Base-by-base conservation (phyloP, 2,113 vertebrate genomes). In the Hypocryptadius cinnamomeus region DNA sequence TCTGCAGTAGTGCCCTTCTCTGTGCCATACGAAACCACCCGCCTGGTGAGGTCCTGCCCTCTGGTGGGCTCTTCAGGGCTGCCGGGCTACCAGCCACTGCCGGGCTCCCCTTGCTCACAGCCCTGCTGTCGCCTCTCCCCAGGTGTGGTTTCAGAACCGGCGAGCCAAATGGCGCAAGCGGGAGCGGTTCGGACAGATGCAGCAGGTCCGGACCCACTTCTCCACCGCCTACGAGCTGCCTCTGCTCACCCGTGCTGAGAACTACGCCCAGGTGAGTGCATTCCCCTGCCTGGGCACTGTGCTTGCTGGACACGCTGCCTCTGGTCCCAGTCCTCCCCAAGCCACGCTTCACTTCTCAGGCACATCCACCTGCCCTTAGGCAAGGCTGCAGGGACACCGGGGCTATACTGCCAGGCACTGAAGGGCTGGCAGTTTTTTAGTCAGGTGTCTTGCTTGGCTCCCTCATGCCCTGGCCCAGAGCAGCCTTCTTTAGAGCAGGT, bases 131-230 rank as follows among this genome's bases (percentile, higher is more conserved):
- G 0, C 48, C 68, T 93, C 77, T 56, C 91, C 90, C 57, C 93
- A 99, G 99, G 99, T 99, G 47, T 99, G 99, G 99, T 99, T 99
- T 96, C 99, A 99, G 97, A 99, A 99, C 97, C 98, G 99, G 40
- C 96, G 99, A 91, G 99, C 99, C 1, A 99, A 99, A 79, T 99
- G 99, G 99, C 98, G 99, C 90, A 99, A 99, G 97, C 96, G 99
- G 91, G 99, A 99, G 83, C 98, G 99, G 31, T 99, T 99, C 3
- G 99, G 99, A 23, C 99, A 99, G 97, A 99, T 99, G 99, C 99
- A 99, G 96, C 99, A 99, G 97, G 99, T 99, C 91, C 98, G 99
- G 40, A 99, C 99, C 15, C 99, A 99, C 95, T 99, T 99, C 98
- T 99, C 99, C 80, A 98, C 99, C 0, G 98, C 99, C 74, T 99